Percentiles rank a stretch among this genome's conserved stretches.
Conservation (phyloP, 2,888 invertebrate species). For the Crepidodera aurea region DNA sequence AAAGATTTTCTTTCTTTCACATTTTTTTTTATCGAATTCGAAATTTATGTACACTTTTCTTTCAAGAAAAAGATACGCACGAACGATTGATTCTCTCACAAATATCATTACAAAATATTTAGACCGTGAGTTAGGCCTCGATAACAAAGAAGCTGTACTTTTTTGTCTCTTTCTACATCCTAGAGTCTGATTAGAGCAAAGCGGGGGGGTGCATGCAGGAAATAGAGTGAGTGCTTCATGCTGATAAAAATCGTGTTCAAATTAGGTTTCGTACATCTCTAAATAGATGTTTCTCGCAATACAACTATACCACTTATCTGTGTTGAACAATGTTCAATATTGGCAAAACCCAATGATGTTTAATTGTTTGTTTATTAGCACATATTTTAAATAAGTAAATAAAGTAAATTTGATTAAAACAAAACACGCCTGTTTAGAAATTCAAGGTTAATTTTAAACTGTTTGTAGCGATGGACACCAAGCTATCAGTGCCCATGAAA, state of each 20-base stretch:
- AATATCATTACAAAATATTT: slow-evolving; percentile 39
- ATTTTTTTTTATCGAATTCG: slow-evolving; percentile 32
- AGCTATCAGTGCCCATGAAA: too few relatives aligned
- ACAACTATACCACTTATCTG: neutral
- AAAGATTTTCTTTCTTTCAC: slow-evolving; percentile 11
- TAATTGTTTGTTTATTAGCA: too few relatives aligned
- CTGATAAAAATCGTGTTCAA: slow-evolving; percentile 13
- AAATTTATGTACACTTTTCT: slow-evolving; percentile 42
- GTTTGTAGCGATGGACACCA: too few relatives aligned
- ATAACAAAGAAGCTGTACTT: slow-evolving; percentile 47
- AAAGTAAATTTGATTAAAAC: too few relatives aligned
- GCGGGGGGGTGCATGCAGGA: slow-evolving; percentile 51
- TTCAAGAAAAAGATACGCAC: slow-evolving; percentile 34
- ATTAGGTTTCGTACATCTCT: neutral
- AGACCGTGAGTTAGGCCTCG: slow-evolving; percentile 56
- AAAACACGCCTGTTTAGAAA: too few relatives aligned
- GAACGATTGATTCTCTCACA: slow-evolving; percentile 36
- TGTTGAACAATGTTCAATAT: too few relatives aligned
- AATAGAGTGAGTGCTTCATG: slow-evolving; percentile 36
- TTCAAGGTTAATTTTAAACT: too few relatives aligned
- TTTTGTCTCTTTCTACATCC: slow-evolving; percentile 33
- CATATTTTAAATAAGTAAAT: too few relatives aligned
- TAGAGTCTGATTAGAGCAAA: slow-evolving; percentile 49
- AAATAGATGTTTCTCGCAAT: neutral
- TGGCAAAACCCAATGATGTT: too few relatives aligned